Percentiles rank a stretch among this genome's conserved stretches.
Evolutionary conservation across 2,113 vertebrate species (phyloP).

Genomic region (Oceanites oceanicus): DNA sequence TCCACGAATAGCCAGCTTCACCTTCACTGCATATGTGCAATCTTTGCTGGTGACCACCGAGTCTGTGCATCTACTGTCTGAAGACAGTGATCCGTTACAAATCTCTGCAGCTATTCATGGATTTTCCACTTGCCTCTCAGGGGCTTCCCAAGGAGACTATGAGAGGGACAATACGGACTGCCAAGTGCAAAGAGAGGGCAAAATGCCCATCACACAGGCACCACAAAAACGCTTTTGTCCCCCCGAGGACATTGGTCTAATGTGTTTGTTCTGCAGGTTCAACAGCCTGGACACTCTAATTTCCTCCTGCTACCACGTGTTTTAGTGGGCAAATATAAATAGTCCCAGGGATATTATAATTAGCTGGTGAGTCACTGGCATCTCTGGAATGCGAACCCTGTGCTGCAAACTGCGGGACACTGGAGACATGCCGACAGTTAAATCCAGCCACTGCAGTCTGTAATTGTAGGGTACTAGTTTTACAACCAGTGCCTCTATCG

Average conservation of each 20-base stretch:
- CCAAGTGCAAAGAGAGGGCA: neutral
- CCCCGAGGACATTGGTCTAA: accelerated
- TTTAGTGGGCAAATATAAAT: slow-evolving; percentile 25
- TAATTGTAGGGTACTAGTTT: slow-evolving; percentile 26
- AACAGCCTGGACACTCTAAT: neutral
- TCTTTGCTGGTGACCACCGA: neutral
- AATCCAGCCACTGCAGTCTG: neutral
- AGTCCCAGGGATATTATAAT: slow-evolving; percentile 41
- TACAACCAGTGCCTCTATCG: neutral
- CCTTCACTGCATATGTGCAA: neutral
- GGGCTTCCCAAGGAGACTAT: neutral
- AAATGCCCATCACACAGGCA: neutral
- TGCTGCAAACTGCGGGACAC: neutral
- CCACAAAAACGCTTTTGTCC: neutral
- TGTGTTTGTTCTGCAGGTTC: neutral
- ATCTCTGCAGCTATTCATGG: neutral
- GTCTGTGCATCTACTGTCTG: neutral
- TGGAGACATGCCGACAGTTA: slow-evolving; percentile 23
- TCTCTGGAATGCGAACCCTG: slow-evolving; percentile 14
- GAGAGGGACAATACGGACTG: neutral
- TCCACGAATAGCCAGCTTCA: accelerated
- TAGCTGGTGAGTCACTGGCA: slow-evolving; percentile 15
- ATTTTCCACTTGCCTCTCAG: neutral
- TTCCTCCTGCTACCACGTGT: neutral
- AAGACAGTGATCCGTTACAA: neutral